phyloP scores from a whole-genome alignment of 2,888 invertebrate species.

The Thymelicus acteon region DNA sequence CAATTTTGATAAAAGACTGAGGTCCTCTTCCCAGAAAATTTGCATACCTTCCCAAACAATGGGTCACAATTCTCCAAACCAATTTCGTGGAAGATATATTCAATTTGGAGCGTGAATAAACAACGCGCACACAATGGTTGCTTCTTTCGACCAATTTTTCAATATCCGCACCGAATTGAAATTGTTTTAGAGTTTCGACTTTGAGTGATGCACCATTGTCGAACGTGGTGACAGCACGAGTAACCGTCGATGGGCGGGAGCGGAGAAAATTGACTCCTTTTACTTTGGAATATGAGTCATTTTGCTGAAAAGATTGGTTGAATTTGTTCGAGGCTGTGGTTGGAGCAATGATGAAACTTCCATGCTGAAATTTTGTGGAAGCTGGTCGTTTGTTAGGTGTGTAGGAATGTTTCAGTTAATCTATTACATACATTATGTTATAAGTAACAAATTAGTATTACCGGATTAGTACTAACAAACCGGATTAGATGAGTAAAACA shows the following conservation, averaged over 20 bases:
- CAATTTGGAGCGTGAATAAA: conserved; percentile 28
- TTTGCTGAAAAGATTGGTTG: neutral
- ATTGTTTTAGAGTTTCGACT: conserved; percentile 32
- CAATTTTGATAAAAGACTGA: conserved; percentile 4
- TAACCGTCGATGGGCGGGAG: neutral
- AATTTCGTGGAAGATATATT: conserved; percentile 26
- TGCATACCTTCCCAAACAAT: conserved; percentile 17
- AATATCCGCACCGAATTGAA: conserved; percentile 24
- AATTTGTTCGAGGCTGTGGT: conserved; percentile 16
- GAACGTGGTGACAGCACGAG: neutral
- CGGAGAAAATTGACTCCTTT: neutral
- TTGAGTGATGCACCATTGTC: conserved; percentile 26
- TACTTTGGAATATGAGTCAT: neutral
- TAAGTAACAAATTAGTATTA: too few relatives aligned
- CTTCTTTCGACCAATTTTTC: conserved; percentile 27
- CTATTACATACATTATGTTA: neutral
- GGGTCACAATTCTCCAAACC: conserved; percentile 10
- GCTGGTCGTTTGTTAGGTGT: conserved; percentile 15
- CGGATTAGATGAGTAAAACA: too few relatives aligned
- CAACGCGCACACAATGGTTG: conserved; percentile 19
- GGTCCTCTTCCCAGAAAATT: neutral
- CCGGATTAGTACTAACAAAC: too few relatives aligned
- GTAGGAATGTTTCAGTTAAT: neutral
- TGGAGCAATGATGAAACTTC: conserved; percentile 18
- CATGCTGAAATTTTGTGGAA: conserved; percentile 12